Conservation (phyloP, 2,113 vertebrate genomes). For the Corythoichthys haematopterus region DNA sequence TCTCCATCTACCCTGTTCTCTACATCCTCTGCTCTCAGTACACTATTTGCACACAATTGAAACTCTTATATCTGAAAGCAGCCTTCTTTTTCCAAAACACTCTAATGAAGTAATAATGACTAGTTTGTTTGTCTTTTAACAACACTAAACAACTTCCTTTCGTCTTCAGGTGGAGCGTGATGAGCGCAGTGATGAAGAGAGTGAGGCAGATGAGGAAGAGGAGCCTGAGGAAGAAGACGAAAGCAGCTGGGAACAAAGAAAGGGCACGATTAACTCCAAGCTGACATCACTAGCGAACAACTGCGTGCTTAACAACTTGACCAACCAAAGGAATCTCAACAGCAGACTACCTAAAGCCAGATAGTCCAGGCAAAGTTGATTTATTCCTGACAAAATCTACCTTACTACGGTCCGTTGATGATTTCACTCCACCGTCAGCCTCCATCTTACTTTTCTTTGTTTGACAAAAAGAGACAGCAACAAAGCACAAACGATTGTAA, state of each 20-base stretch:
- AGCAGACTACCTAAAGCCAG: constrained; percentile 71
- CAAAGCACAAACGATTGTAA: constrained; percentile 32
- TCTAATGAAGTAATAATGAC: neutral
- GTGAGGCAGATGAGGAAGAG: constrained; percentile 76
- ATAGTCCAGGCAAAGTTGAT: constrained; percentile 40
- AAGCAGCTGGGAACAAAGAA: constrained; percentile 56
- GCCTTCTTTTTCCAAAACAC: too few relatives aligned
- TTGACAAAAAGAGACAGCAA: neutral
- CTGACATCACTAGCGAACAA: constrained; percentile 61
- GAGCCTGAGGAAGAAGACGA: constrained; percentile 43
- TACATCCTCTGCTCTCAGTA: too few relatives aligned
- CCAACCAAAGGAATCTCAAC: constrained; percentile 63
- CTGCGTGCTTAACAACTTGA: constrained; percentile 70
- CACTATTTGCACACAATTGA: too few relatives aligned
- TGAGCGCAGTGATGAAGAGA: constrained; percentile 87
- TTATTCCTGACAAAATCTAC: constrained; percentile 9
- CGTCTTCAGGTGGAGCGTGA: constrained; percentile 80
- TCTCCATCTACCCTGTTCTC: too few relatives aligned
- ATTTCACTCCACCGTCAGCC: constrained; percentile 41
- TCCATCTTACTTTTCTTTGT: constrained; percentile 14
- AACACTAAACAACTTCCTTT: neutral
- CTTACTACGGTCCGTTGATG: constrained; percentile 23
- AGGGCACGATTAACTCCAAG: constrained; percentile 56
- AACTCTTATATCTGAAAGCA: neutral
- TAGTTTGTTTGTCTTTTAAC: neutral